Base-by-base conservation (phyloP, 2,888 invertebrate genomes). In the Habroteleia sp. region DNA sequence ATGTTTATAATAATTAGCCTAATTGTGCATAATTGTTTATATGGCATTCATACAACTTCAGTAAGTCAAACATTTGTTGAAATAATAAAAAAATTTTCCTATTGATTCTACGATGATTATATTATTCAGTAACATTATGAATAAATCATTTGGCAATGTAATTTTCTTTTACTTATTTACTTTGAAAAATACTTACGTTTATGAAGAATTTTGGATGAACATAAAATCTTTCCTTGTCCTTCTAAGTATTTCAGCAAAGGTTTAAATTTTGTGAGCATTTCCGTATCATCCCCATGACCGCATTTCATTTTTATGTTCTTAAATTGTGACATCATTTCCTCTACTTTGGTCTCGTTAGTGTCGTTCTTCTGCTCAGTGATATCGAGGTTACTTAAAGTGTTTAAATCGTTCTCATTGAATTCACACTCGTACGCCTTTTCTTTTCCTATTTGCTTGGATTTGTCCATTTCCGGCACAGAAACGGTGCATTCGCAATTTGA, bases 141-240 rank as follows among this genome's bases (percentile, higher is more conserved):
- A n/a, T n/a, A n/a, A n/a, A n/a, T n/a, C n/a, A n/a, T n/a, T n/a
- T n/a, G n/a, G n/a, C n/a, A n/a, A n/a, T n/a, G n/a, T n/a, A n/a
- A n/a, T n/a, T n/a, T n/a, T n/a, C n/a, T n/a, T n/a, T n/a, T n/a
- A n/a, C n/a, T n/a, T n/a, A n/a, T n/a, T n/a, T n/a, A n/a, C n/a
- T n/a, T n/a, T n/a, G n/a, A 20, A 14, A 16, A 25, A 29, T 11
- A 25, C 33, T 39, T 44, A 65, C 41, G 16, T 50, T 33, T 54
- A 2, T 4, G n/a, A n/a, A 25, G 54, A 11, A 8, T 14, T 11
- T 27, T 87, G 31, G 82, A 79, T 2, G 78, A 74, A 13, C 84
- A 82, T 14, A 82, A 77, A 11, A 86, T 79, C 17, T 79, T 76
- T 29, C 86, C 86, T 23, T 73, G 48, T 0, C 84, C 83, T 39